phyloP scores from a whole-genome alignment of 2,888 invertebrate genomes.

The Gymnocheta viridis region DNA sequence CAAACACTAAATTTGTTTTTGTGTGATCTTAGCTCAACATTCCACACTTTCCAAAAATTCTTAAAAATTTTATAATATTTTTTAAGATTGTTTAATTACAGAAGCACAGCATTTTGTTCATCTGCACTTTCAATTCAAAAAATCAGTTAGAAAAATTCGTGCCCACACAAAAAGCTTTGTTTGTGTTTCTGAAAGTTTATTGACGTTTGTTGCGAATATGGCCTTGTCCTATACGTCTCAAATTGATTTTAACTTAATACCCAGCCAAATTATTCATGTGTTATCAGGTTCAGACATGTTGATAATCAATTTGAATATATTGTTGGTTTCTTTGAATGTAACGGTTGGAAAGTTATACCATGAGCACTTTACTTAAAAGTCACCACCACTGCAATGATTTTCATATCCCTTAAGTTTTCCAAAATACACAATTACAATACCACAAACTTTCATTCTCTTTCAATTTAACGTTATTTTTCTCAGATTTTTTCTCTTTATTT shows the following conservation, averaged over 20 bases:
- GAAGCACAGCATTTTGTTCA: not conserved
- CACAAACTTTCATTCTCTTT: conserved; percentile 38
- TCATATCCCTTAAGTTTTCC: conserved; percentile 14
- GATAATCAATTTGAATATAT: not conserved
- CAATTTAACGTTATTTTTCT: not conserved
- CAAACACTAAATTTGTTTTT: not conserved
- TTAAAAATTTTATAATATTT: not conserved
- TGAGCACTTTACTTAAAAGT: conserved; percentile 22
- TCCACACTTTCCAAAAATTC: conserved; percentile 4
- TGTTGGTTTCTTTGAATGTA: conserved; percentile 19
- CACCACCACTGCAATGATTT: conserved; percentile 37
- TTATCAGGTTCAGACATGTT: conserved; percentile 21
- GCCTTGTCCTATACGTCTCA: conserved; percentile 41
- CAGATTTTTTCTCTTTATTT: not conserved
- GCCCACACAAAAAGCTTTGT: not conserved
- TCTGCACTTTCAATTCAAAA: not conserved
- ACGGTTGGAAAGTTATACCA: conserved; percentile 3
- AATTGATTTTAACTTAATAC: not conserved
- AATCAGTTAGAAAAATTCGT: not conserved
- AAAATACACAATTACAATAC: not conserved
- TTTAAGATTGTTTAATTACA: not conserved
- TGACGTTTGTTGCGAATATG: conserved; percentile 13
- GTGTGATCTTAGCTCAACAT: not conserved
- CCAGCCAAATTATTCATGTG: conserved; percentile 2
- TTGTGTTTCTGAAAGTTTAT: conserved; percentile 11